phyloP scores from a whole-genome alignment of 1,140 invertebrate species.

The Trichonephila clavipes region DNA sequence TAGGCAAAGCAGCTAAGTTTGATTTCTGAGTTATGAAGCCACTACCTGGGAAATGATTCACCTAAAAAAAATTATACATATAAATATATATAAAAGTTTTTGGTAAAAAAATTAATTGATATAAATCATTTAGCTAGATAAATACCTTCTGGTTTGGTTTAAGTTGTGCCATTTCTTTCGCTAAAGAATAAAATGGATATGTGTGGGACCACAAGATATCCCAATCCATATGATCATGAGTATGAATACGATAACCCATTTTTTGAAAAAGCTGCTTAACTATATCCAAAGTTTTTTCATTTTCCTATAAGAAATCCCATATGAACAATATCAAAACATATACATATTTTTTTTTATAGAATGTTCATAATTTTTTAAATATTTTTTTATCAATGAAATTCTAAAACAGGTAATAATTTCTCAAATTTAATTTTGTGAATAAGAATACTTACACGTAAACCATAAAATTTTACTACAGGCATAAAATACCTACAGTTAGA shows the following conservation, averaged over 20 bases:
- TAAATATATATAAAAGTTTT: neutral
- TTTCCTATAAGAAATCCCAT: neutral
- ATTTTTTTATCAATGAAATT: neutral
- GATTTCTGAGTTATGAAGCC: constrained; percentile 98
- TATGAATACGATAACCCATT: constrained; percentile 41
- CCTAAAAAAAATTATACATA: constrained; percentile 80
- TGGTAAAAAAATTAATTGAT: neutral
- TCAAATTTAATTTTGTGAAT: no score
- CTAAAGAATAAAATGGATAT: constrained; percentile 87
- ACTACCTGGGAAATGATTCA: constrained; percentile 97
- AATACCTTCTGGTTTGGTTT: constrained; percentile 86
- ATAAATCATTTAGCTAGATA: neutral
- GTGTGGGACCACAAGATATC: constrained; percentile 95
- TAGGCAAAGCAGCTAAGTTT: constrained; percentile 89
- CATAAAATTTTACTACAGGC: constrained; percentile 41
- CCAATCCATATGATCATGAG: constrained; percentile 83
- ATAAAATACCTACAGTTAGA: constrained; percentile 30
- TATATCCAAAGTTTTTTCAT: constrained; percentile 45
- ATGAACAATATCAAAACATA: neutral
- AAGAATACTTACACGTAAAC: constrained; percentile 14
- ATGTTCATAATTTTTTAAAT: neutral
- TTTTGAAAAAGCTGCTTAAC: constrained; percentile 44
- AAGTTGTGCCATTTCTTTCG: constrained; percentile 84
- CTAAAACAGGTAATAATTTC: no score
- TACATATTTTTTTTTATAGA: neutral